Conservation (phyloP, 2,888 invertebrate species). For the Colletes collaris region DNA sequence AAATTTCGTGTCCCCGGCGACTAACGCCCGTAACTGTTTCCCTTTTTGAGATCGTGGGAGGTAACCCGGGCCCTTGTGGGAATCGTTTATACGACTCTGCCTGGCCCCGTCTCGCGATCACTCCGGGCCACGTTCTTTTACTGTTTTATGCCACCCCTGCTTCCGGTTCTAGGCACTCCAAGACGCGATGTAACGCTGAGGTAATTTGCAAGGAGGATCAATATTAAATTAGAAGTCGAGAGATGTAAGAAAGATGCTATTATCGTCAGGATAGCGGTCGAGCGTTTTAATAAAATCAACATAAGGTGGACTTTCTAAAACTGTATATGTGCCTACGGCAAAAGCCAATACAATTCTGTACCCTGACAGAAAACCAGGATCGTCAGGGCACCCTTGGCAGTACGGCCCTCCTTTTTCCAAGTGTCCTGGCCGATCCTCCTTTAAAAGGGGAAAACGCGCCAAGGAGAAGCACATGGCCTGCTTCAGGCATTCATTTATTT, state of each 20-base stretch:
- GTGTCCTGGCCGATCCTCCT: too few species aligned
- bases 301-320: too few species aligned
- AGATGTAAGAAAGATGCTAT: not conserved
- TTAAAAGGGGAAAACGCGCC: too few species aligned
- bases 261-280: too few species aligned
- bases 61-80: constrained; percentile 63
- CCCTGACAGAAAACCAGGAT: too few species aligned
- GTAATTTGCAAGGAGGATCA: not conserved
- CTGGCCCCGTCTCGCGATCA: constrained; percentile 22
- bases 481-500: too few species aligned
- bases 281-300: too few species aligned
- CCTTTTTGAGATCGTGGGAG: constrained; percentile 71
- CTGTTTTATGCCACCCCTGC: constrained; percentile 32
- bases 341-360: too few species aligned
- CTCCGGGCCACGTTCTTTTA: constrained; percentile 18
- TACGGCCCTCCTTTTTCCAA: too few species aligned
- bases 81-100: constrained; percentile 66
- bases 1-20: constrained; percentile 63
- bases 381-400: too few species aligned
- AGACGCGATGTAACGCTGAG: not conserved
- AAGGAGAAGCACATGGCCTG: too few species aligned
- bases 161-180: not conserved
- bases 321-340: too few species aligned
- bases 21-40: constrained; percentile 67
- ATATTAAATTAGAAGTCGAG: not conserved